Percentiles rank a stretch among this genome's conserved stretches.
These are phyloP conservation scores for Anorthoa munda DNA, from an alignment of 2,888 invertebrate genomes.

Conservation along the genomic window DNA sequence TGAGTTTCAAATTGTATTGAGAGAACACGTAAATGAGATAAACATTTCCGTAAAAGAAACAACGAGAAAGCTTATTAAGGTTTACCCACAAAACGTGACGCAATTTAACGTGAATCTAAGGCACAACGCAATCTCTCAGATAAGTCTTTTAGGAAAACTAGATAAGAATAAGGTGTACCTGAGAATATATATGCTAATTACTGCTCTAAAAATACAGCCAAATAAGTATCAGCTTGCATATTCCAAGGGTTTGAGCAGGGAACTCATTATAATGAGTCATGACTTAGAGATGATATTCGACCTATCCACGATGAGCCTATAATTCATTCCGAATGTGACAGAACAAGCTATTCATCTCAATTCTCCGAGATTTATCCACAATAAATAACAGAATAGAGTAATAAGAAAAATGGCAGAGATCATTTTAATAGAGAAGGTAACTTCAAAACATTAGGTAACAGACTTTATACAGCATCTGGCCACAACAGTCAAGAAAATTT, in stretches of 20 bases:
- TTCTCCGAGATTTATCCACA: constrained; percentile 60
- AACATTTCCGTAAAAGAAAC: constrained; percentile 13
- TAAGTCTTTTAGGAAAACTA: not conserved
- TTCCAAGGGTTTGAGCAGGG: constrained; percentile 14
- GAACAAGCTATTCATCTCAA: constrained; percentile 56
- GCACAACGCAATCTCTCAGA: constrained; percentile 14
- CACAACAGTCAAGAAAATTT: constrained; percentile 6
- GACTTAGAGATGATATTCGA: constrained; percentile 54
- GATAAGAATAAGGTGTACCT: not conserved
- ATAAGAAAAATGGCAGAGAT: constrained; percentile 37
- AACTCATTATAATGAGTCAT: constrained; percentile 44
- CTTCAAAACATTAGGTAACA: not conserved
- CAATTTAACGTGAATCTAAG: constrained; percentile 1
- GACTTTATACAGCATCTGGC: constrained; percentile 40
- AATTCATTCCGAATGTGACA: constrained; percentile 64
- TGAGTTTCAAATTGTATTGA: constrained; percentile 80
- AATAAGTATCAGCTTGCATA: constrained; percentile 24
- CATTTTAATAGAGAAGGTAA: constrained; percentile 15
- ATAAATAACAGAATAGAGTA: constrained; percentile 53
- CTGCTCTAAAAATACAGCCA: constrained; percentile 13
- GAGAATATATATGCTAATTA: constrained; percentile 27
- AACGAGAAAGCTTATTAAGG: not conserved
- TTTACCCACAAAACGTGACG: constrained; percentile 28
- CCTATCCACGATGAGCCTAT: constrained; percentile 46
- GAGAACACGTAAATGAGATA: constrained; percentile 27